Base-by-base conservation (phyloP, 23 tunicate genomes). In the Oikopleura dioica region DNA sequence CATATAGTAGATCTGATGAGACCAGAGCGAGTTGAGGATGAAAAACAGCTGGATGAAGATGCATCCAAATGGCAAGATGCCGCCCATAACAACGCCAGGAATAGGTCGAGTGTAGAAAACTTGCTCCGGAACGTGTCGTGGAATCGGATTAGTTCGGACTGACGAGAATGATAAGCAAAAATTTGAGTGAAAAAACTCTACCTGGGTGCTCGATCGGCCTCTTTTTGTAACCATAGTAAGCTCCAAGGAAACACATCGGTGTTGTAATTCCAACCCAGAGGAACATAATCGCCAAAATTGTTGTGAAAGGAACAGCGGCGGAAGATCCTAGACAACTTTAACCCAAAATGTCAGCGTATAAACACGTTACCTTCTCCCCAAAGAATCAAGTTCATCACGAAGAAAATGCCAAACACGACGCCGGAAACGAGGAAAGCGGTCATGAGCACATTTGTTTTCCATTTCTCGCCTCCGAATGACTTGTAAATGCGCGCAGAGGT, bases 1-100 rank as follows among this genome's bases (percentile, higher is more conserved):
- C 99, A 94, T 94, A 80, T 94, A 94, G 69, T 94, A 94, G 34
- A 94, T 78, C 79, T 94, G 99, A 67, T 94, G 99, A 32, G 99
- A 86, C 99, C 99, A 94, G 68, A 94, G 86, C 37, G 99, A 94
- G 77, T 77, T 87, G 1, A 94, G 83, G 51, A 94, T 94, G 81
- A 94, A 94, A 76, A 94, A 94, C 28, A 94, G 81, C 38, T 94
- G 99, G 44, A 94, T 94, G 79, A 94, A 94, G 50, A 94, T 94
- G 82, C 99, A 94, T 1, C 95, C 99, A 68, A 94, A 94, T 38
- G 99, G 99, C 4, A 94, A 82, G 38, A 94, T 82, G 32, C 99
- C 99, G 5, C 99, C 99, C 95, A 94, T 86, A 35, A 86, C 37
- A 76, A 94, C 81, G 72, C 99, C 81, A 21, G 95, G 81, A 36